A percentile compares a stretch with the other conserved stretches of the same genome.
Evolutionary conservation across 2,113 vertebrate species (phyloP).

Genomic region (Thalassarche chlororhynchos): DNA sequence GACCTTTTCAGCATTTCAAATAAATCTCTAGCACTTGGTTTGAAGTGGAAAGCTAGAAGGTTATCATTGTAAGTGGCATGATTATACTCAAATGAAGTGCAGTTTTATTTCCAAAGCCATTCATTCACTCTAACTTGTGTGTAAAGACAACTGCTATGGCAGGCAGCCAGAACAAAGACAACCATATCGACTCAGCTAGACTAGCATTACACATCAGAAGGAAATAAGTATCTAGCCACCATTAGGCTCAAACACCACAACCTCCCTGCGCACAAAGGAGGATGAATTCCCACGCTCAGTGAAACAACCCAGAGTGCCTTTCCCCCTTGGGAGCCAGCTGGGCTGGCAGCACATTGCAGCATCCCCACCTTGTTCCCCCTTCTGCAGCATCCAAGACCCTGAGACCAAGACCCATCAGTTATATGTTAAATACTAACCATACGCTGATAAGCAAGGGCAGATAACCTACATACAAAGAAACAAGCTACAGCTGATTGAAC

Average conservation of each 20-base stretch:
- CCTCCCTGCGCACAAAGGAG: background rate
- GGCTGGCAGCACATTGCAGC: background rate
- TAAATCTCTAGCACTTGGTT: background rate
- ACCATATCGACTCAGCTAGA: accelerated
- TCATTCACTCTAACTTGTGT: background rate
- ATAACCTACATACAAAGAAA: background rate
- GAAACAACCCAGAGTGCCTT: background rate
- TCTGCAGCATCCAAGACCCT: background rate
- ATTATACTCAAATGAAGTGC: background rate
- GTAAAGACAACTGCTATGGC: background rate
- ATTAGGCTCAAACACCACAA: background rate
- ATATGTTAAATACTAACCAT: background rate
- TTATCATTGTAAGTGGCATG: background rate
- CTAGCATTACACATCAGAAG: background rate
- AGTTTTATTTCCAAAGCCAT: background rate
- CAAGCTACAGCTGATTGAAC: background rate
- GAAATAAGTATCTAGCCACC: background rate
- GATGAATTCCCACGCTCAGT: background rate
- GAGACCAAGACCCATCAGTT: background rate
- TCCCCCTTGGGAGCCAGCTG: background rate
- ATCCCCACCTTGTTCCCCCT: background rate
- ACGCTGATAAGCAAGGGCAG: background rate
- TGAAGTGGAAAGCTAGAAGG: background rate
- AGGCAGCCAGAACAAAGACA: background rate
- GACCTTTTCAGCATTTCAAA: background rate